These are phyloP conservation scores for Natrix natrix DNA, from an alignment of 2,797 vertebrate genomes.

Conservation along the genomic window DNA sequence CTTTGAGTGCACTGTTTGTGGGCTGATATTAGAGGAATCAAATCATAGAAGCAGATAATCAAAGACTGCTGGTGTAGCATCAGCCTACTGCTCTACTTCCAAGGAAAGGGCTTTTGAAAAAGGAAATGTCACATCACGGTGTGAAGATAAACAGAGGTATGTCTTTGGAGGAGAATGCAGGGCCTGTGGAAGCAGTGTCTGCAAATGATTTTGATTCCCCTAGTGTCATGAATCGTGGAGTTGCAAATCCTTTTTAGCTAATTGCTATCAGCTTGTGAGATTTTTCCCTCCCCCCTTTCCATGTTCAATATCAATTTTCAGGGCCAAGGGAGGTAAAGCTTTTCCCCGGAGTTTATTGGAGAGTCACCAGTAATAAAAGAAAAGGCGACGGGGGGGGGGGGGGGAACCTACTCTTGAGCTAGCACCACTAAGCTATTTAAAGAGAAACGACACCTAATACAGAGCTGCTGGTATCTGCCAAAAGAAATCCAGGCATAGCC, in stretches of 20 bases:
- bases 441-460: slow-evolving; percentile 79
- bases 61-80: slow-evolving; percentile 70
- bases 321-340: slow-evolving; percentile 86
- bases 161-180: slow-evolving; percentile 68
- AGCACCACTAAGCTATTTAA: slow-evolving; percentile 92
- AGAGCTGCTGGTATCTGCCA: slow-evolving; percentile 82
- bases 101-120: slow-evolving; percentile 78
- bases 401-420: slow-evolving; percentile 72
- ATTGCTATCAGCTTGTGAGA: slow-evolving; percentile 98
- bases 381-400: background rate
- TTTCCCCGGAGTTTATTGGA: slow-evolving; percentile 84
- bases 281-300: slow-evolving; percentile 70
- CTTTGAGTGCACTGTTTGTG: slow-evolving; percentile 58
- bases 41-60: slow-evolving; percentile 78
- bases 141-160: slow-evolving; percentile 77
- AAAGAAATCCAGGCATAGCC: slow-evolving; percentile 73
- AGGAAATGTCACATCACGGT: slow-evolving; percentile 79
- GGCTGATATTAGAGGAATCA: slow-evolving; percentile 50
- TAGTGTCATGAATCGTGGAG: slow-evolving; percentile 93
- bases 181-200: slow-evolving; percentile 76
- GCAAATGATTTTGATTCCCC: slow-evolving; percentile 91
- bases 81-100: slow-evolving; percentile 71
- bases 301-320: slow-evolving; percentile 99
- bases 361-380: slow-evolving; percentile 79
- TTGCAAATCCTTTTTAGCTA: slow-evolving; percentile 99